Evolutionary conservation across 2,888 invertebrate genomes (phyloP).

Genomic region (Agrilus cyanescens): DNA sequence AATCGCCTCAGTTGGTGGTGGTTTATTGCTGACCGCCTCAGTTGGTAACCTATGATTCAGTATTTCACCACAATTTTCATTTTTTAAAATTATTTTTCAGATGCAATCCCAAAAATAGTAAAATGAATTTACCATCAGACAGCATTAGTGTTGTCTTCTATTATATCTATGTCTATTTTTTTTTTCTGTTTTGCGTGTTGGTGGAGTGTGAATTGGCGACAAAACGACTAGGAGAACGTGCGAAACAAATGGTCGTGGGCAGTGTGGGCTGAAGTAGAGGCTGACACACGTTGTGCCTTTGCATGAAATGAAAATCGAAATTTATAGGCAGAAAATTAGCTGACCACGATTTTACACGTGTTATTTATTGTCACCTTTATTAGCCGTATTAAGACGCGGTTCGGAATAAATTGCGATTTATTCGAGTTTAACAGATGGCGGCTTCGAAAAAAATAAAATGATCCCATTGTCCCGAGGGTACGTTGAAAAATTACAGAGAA

Average conservation of each 20-base stretch:
- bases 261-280: constrained; percentile 7
- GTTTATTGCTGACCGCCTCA: too few species aligned
- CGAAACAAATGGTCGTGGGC: constrained; percentile 10
- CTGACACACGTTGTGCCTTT: constrained; percentile 21
- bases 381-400: not conserved
- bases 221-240: constrained; percentile 1
- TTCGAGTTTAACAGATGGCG: too few species aligned
- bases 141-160: too few species aligned
- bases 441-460: too few species aligned
- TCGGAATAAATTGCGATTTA: not conserved
- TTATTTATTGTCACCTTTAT: constrained; percentile 1
- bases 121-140: too few species aligned
- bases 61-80: too few species aligned
- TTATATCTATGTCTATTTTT: not conserved
- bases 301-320: constrained; percentile 28
- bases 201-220: not conserved
- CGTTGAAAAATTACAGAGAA: too few species aligned
- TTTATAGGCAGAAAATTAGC: constrained; percentile 36
- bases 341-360: constrained; percentile 18
- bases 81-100: too few species aligned
- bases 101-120: not conserved
- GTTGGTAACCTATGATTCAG: too few species aligned
- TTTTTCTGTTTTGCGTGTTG: not conserved
- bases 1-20: too few species aligned
- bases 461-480: too few species aligned